A percentile compares a stretch with the other conserved stretches of the same genome.
Evolutionary conservation across 2,113 vertebrate species (phyloP).

Genomic region (Nycticryphes semicollaris): DNA sequence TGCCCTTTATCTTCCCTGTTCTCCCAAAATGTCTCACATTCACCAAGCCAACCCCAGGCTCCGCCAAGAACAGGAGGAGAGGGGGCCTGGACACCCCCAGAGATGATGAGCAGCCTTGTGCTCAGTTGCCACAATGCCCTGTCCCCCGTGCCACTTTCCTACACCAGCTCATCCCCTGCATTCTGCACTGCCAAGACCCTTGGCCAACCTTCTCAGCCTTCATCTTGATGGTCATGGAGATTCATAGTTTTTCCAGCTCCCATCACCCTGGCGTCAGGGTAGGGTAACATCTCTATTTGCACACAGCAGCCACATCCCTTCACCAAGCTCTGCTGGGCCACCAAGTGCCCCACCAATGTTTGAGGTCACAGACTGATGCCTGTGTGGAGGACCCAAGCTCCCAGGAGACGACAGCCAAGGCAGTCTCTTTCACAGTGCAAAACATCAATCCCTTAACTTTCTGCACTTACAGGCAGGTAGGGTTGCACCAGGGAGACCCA

Average conservation of each 20-base stretch:
- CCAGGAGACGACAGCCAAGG: neutral
- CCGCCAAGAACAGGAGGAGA: neutral
- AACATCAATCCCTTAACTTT: neutral
- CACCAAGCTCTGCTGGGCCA: neutral
- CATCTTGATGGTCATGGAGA: neutral
- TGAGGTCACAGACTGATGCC: neutral
- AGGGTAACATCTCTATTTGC: neutral
- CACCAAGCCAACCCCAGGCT: neutral
- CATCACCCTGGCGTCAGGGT: neutral
- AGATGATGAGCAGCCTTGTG: neutral
- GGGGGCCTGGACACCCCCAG: neutral
- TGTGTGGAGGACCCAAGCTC: rapidly evolving
- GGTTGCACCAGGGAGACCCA: rapidly evolving
- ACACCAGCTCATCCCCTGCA: neutral
- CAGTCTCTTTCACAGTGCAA: neutral
- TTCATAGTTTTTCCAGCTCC: neutral
- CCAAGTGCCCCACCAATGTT: neutral
- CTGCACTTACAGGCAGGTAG: rapidly evolving
- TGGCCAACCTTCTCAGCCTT: neutral
- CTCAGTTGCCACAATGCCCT: rapidly evolving
- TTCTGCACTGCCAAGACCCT: neutral
- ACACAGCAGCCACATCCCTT: rapidly evolving
- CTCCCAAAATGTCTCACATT: neutral
- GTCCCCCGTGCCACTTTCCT: neutral
- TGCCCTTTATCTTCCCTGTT: constrained; percentile 30